These are phyloP conservation scores for Netelia fuscicornis DNA, from an alignment of 2,888 invertebrate species.

Conservation along the genomic window DNA sequence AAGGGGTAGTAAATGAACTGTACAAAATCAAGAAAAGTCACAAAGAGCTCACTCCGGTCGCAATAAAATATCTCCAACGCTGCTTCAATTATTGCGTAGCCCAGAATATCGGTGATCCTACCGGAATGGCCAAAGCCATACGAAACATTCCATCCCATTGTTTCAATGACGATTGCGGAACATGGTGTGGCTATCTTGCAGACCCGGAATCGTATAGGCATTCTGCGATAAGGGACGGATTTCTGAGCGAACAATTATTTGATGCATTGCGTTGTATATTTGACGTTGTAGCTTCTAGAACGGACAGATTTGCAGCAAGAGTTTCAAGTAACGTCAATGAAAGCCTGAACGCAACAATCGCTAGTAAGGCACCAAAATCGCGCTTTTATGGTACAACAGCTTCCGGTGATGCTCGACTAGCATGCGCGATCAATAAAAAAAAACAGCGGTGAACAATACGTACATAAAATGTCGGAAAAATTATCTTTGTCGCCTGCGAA, in stretches of 20 bases:
- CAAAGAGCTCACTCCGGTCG: slow-evolving; percentile 60
- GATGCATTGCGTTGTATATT: slow-evolving; percentile 62
- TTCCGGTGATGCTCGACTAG: too few species aligned
- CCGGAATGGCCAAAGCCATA: slow-evolving; percentile 53
- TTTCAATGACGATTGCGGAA: slow-evolving; percentile 65
- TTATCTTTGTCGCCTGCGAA: slow-evolving; percentile 39
- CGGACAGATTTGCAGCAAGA: slow-evolving; percentile 51
- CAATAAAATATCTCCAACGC: slow-evolving; percentile 60
- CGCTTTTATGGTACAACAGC: too few species aligned
- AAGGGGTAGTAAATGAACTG: slow-evolving; percentile 65
- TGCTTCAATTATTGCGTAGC: slow-evolving; percentile 65
- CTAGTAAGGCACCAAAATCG: too few species aligned
- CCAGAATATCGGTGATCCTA: slow-evolving; percentile 51
- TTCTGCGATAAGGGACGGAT: slow-evolving; percentile 58
- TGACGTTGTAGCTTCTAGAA: slow-evolving; percentile 52
- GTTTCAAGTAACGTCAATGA: slow-evolving; percentile 36
- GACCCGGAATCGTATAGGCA: slow-evolving; percentile 63
- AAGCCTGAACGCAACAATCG: too few species aligned
- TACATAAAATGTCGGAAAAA: slow-evolving; percentile 34
- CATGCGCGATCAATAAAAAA: too few species aligned
- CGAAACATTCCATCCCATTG: slow-evolving; percentile 65
- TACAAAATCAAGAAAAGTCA: slow-evolving; percentile 59
- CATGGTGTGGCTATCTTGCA: slow-evolving; percentile 60
- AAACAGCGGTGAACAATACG: slow-evolving; percentile 54
- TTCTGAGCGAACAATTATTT: slow-evolving; percentile 55